Evolutionary conservation across 2,797 vertebrate species (phyloP), one percentile per base, ranked within the genome.

Genomic region (Cryptoprocta ferox): DNA sequence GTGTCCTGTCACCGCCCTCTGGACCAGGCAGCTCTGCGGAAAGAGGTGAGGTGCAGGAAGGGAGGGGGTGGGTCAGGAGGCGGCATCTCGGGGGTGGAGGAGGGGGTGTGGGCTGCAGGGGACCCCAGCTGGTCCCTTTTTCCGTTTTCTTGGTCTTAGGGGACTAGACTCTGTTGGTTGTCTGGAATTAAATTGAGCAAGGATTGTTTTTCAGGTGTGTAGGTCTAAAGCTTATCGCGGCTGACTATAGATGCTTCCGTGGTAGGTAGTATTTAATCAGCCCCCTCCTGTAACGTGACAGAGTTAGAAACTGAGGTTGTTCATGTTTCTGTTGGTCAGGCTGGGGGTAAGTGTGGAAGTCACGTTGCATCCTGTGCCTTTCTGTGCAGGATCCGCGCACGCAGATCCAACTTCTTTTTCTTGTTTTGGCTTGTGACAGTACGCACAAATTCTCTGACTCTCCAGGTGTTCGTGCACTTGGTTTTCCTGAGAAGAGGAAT

Each of bases 1-100:
- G 15, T 0, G 0, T n/a, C 91, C 65, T 2, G 26, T 19, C 7
- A 1, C 39, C 24, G 35, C 24, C 30, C 37, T n/a, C 26, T 5
- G 15, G 39, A 15, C 45, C 39, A 0, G 1, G 14, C 48, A 4
- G 35, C 28, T 73, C 21, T 82, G 32, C 56, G 21, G 8, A n/a
- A 26, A n/a, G 71, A 28, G 66, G 26, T 3, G 37, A 35, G 59
- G 28, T 37, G 12, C 6, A 48, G 71, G 56, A 37, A 39, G 61
- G 79, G 21, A 10, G 61, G 21, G 2, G 14, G 8, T 18, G 45
- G 21, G 16, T 24, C 78, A 15, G 93, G 13, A 3, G 37, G 21
- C 8, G 11, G 61, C 26, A 9, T 4, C 42, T 7, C 28, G 63
- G 83, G 35, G 37, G 5, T 26, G 11, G 76, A 14, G 32, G 12